Evolutionary conservation across 2,113 vertebrate species (phyloP), one percentile per base, ranked within the genome.

Genomic region (Nesogale talazaci): DNA sequence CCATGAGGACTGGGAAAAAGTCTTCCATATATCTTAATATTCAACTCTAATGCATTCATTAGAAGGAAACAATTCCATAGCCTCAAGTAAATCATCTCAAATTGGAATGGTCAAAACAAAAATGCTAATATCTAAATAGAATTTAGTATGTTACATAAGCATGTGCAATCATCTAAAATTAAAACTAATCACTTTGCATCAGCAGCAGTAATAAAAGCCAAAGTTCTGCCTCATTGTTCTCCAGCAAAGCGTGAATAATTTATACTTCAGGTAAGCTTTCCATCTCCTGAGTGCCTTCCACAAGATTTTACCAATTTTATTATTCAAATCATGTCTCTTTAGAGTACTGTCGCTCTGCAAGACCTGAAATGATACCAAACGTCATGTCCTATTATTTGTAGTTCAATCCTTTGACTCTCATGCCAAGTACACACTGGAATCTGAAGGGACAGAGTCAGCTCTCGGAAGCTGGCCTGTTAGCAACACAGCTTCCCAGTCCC

Each of bases 41-140:
- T 92, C 70, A 93, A 57, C 59, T 94, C 52, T 87, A 94, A 93
- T 93, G 38, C 82, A 88, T 88, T 93, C 90, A 90, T 95, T 94
- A 91, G 83, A 80, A 94, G 89, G 36, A 95, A 97, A 94, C 36
- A 92, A 94, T 96, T 61, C 29, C 46, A 85, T 87, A 95, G 91
- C 83, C 91, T 94, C 87, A 95, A 94, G 86, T 87, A 95, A 96
- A 96, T 91, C 22, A 17, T 80, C 72, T 94, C 75, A 91, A 94
- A 91, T 90, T 95, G 83, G 81, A 94, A 86, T 94, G 95, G 89
- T 92, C 94, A 94, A 96, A 97, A 95, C 90, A 95, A 91, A 95
- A 96, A 90, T 80, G 83, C 93, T 95, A 96, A 88, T 93, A 76
- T 82, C 46, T 61, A 93, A 86, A 96, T 91, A 92, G 79, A 96